These are phyloP conservation scores for Eupithecia vulgata DNA, from an alignment of 2,888 invertebrate species.

Conservation along the genomic window DNA sequence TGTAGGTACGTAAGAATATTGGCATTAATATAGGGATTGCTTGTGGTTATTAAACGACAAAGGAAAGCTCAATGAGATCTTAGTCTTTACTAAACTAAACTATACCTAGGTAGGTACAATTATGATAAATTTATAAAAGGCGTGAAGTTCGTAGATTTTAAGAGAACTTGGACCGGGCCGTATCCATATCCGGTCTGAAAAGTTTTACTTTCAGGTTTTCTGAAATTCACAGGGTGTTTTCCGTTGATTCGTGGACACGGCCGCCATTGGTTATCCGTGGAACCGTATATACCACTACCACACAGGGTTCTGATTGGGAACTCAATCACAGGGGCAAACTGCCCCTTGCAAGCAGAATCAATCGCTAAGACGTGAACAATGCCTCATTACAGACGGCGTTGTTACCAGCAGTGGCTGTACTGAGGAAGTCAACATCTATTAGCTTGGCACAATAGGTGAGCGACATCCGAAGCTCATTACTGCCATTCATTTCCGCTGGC, in stretches of 20 bases:
- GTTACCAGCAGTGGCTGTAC: conserved; percentile 71
- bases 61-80: no score
- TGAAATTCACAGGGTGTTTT: no score
- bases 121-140: no score
- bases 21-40: conserved; percentile 56
- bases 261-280: no score
- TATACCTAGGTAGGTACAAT: no score
- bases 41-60: conserved; percentile 42
- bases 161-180: no score
- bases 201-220: no score
- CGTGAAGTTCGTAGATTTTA: no score
- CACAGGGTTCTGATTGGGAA: conserved; percentile 55
- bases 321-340: conserved; percentile 61
- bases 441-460: conserved; percentile 82
- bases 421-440: conserved; percentile 84
- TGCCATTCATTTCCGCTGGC: conserved; percentile 79
- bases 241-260: no score
- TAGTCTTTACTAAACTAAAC: no score
- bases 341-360: conserved; percentile 69
- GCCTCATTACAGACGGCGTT: conserved; percentile 74
- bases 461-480: conserved; percentile 84
- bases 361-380: conserved; percentile 76
- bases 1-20: conserved; percentile 66
- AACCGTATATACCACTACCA: no score
- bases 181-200: no score